A percentile compares a stretch with the other conserved stretches of the same genome.
Evolutionary conservation across 2,888 invertebrate species (phyloP).

Genomic region (Lottia gigantea): DNA sequence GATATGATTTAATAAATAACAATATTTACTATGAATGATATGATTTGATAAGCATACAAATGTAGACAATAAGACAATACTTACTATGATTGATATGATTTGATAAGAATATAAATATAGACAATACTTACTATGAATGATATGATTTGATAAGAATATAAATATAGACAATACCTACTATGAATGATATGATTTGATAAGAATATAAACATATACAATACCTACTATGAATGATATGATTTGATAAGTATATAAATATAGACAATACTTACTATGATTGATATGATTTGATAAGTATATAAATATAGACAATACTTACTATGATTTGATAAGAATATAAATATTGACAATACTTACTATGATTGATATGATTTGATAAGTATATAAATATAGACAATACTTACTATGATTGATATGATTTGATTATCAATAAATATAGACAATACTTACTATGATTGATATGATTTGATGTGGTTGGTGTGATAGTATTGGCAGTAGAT

Average conservation of each 20-base stretch:
- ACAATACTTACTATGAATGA: too few species aligned
- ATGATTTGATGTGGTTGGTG: constrained; percentile 9
- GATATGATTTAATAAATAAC: not conserved
- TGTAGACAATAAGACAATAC: not conserved
- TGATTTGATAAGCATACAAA: not conserved
- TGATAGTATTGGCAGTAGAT: constrained; percentile 7
- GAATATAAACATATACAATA: not conserved
- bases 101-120: too few species aligned
- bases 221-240: not conserved
- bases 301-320: too few species aligned
- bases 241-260: too few species aligned
- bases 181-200: too few species aligned
- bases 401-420: not conserved
- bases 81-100: not conserved
- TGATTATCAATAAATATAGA: not conserved
- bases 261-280: too few species aligned
- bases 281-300: too few species aligned
- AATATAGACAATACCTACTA: not conserved
- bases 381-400: not conserved
- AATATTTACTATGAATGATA: not conserved
- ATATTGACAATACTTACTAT: not conserved
- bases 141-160: too few species aligned
- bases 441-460: constrained; percentile 10
- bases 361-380: not conserved
- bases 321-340: too few species aligned